These are phyloP conservation scores for Guaruba guarouba DNA, from an alignment of 2,113 vertebrate genomes.

Conservation along the genomic window DNA sequence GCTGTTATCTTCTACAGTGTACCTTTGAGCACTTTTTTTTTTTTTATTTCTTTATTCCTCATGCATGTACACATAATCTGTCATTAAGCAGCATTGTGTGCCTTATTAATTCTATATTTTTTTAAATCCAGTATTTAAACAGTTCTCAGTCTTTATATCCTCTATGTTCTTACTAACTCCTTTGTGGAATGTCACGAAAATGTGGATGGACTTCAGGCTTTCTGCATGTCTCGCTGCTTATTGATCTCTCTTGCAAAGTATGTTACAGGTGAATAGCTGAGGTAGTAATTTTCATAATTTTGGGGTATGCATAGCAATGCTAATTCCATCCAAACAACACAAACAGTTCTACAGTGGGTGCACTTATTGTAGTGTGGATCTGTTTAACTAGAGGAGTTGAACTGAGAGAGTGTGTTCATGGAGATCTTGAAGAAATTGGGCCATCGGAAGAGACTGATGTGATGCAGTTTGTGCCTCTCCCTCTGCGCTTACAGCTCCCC, in stretches of 20 bases:
- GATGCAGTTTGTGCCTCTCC: background rate
- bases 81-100: background rate
- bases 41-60: background rate
- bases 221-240: background rate
- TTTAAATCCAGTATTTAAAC: background rate
- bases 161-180: background rate
- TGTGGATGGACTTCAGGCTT: background rate
- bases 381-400: background rate
- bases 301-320: background rate
- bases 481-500: background rate
- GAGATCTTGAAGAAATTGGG: background rate
- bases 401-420: background rate
- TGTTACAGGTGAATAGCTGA: background rate
- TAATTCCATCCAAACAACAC: background rate
- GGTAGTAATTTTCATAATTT: background rate
- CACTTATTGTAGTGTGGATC: background rate
- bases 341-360: background rate
- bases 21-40: background rate
- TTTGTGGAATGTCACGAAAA: background rate
- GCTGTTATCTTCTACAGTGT: background rate
- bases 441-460: background rate
- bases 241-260: background rate
- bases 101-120: background rate
- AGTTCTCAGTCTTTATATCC: background rate
- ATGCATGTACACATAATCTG: fast-evolving